These are phyloP conservation scores for Diaperis boleti DNA, from an alignment of 2,888 invertebrate species.

Conservation along the genomic window DNA sequence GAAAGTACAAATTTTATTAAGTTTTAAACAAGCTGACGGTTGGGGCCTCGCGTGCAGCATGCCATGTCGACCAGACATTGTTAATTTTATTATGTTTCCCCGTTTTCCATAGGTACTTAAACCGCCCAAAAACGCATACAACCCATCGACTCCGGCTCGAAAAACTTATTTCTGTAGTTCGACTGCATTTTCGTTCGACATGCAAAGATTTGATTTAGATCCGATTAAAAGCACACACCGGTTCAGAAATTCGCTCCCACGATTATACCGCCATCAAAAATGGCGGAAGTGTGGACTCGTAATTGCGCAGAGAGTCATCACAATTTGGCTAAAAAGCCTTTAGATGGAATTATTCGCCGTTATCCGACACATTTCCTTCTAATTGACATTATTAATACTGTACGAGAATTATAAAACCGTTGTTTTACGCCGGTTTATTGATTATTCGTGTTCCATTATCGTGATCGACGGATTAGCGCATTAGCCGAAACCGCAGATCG, in stretches of 20 bases:
- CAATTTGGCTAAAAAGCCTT: slow-evolving; percentile 24
- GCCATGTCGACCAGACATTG: slow-evolving; percentile 36
- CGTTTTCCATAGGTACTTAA: slow-evolving; percentile 27
- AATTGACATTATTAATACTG: slow-evolving; percentile 27
- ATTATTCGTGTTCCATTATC: slow-evolving; percentile 30
- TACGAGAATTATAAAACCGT: slow-evolving; percentile 4
- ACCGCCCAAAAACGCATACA: slow-evolving; percentile 1
- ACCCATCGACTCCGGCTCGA: neutral
- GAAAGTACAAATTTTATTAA: slow-evolving; percentile 40
- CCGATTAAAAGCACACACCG: slow-evolving; percentile 23
- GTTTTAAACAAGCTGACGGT: slow-evolving; percentile 37
- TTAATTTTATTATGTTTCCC: slow-evolving; percentile 39
- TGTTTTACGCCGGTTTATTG: slow-evolving; percentile 17
- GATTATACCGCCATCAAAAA: slow-evolving; percentile 37
- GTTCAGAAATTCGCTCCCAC: slow-evolving; percentile 29
- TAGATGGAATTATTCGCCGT: slow-evolving; percentile 26
- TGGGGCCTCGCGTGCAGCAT: slow-evolving; percentile 32
- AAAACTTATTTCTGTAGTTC: slow-evolving; percentile 26
- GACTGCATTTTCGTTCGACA: slow-evolving; percentile 25
- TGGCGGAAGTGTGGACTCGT: slow-evolving; percentile 8
- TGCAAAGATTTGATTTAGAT: slow-evolving; percentile 35
- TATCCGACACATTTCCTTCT: slow-evolving; percentile 36
- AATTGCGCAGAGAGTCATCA: slow-evolving; percentile 24
- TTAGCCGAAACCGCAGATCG: slow-evolving; percentile 25
- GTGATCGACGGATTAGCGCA: slow-evolving; percentile 28